Conservation (phyloP, 2,797 vertebrate genomes). For the Tarsius wallacei region DNA sequence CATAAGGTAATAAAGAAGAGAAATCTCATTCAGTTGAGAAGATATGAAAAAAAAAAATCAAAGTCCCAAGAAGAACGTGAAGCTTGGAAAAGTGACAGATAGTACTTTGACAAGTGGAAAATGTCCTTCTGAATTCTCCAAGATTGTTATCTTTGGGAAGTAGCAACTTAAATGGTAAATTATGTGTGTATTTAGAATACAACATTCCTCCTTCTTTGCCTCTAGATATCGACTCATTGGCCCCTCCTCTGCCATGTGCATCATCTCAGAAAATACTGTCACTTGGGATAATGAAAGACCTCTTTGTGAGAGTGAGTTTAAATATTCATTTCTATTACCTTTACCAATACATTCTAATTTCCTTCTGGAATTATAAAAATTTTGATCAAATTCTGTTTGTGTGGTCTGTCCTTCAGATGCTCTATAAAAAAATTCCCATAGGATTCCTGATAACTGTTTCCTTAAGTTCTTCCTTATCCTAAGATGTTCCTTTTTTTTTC, state of each 20-base stretch:
- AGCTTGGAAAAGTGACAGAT: not conserved
- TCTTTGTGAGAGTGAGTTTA: slow-evolving; percentile 70
- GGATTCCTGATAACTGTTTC: not conserved
- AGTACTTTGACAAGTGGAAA: slow-evolving; percentile 3
- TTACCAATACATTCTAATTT: not conserved
- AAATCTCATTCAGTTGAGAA: not conserved
- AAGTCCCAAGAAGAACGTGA: not conserved
- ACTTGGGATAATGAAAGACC: slow-evolving; percentile 45
- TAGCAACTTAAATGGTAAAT: not conserved
- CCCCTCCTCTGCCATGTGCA: not conserved
- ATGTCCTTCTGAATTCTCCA: not conserved
- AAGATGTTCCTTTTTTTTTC: not conserved
- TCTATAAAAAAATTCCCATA: not conserved
- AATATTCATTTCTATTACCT: not conserved
- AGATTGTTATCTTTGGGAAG: not conserved
- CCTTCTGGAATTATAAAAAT: not conserved
- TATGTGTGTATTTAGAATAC: not conserved
- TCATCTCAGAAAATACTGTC: not conserved
- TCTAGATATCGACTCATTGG: slow-evolving; percentile 74
- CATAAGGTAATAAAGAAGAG: not conserved
- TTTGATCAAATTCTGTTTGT: not conserved
- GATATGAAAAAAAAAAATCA: slow-evolving; percentile 31
- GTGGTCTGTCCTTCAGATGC: not conserved
- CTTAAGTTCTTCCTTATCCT: not conserved
- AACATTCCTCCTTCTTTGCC: not conserved